Percentiles rank a stretch among this genome's conserved stretches.
Evolutionary conservation across 2,797 vertebrate species (phyloP).

Genomic region (Melopsittacus undulatus): DNA sequence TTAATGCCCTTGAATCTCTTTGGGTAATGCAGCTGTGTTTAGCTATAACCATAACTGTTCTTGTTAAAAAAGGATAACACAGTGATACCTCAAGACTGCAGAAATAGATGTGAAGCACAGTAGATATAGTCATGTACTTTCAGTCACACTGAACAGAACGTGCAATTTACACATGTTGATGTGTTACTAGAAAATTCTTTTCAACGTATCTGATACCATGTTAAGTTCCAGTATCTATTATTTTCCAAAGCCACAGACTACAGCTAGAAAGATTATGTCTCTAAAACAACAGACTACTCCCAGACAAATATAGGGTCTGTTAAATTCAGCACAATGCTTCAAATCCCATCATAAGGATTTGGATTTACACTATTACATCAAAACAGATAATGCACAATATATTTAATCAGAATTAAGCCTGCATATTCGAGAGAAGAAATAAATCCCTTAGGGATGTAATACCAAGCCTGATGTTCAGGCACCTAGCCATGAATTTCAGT

Average conservation of each 20-base stretch:
- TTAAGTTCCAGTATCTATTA: neutral
- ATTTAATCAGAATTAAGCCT: neutral
- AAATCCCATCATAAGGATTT: constrained; percentile 1
- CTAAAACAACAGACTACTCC: neutral
- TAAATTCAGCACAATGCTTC: neutral
- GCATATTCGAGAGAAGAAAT: neutral
- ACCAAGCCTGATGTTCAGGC: neutral
- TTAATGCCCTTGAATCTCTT: neutral
- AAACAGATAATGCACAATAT: neutral
- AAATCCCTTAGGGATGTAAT: neutral
- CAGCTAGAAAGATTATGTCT: neutral
- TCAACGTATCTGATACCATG: neutral
- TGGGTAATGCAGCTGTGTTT: neutral
- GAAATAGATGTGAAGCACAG: neutral
- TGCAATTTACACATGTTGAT: neutral
- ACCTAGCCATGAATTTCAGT: neutral
- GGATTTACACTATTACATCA: neutral
- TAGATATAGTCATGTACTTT: neutral
- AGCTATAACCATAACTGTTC: neutral
- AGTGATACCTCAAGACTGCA: neutral
- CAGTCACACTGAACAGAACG: neutral
- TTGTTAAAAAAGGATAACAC: neutral
- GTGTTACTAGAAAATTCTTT: neutral
- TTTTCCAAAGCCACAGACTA: neutral
- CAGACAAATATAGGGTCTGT: neutral